phyloP scores from a whole-genome alignment of 92 coral and sea anemone species.

The Zoanthus sociatus region DNA sequence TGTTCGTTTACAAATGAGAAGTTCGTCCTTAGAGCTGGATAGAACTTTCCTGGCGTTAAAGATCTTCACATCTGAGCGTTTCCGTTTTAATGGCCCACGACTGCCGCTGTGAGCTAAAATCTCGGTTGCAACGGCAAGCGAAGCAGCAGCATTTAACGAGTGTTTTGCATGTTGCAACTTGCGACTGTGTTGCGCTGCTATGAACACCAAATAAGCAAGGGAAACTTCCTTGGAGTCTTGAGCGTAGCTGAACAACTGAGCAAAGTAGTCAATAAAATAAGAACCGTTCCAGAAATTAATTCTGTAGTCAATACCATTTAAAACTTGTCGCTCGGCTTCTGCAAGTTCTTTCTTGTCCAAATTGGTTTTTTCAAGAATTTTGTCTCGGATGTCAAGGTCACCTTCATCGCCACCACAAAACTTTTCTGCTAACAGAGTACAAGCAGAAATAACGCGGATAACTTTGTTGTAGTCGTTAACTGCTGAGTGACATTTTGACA shows the following conservation, averaged over 20 bases:
- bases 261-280: conserved; percentile 14
- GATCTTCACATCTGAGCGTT: conserved; percentile 20
- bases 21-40: not conserved
- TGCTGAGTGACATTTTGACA: conserved; percentile 29
- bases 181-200: conserved; percentile 16
- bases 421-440: conserved; percentile 13
- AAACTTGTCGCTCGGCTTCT: conserved; percentile 15
- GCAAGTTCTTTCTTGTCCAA: conserved; percentile 1
- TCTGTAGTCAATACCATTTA: conserved; percentile 3
- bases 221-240: conserved; percentile 28
- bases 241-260: not conserved
- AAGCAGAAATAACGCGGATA: not conserved
- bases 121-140: conserved; percentile 9
- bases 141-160: conserved; percentile 30
- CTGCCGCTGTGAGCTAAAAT: conserved; percentile 1
- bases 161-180: not conserved
- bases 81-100: conserved; percentile 13
- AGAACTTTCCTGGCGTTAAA: not conserved
- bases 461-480: conserved; percentile 4
- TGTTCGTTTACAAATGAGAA: not conserved
- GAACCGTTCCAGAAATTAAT: conserved; percentile 25
- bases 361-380: not conserved
- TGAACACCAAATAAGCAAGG: not conserved
- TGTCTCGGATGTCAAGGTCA: not conserved
- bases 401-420: conserved; percentile 12